Evolutionary conservation across 2,797 vertebrate species (phyloP), one percentile per base, ranked within the genome.

Genomic region (Ctenochaetus hawaiiensis): DNA sequence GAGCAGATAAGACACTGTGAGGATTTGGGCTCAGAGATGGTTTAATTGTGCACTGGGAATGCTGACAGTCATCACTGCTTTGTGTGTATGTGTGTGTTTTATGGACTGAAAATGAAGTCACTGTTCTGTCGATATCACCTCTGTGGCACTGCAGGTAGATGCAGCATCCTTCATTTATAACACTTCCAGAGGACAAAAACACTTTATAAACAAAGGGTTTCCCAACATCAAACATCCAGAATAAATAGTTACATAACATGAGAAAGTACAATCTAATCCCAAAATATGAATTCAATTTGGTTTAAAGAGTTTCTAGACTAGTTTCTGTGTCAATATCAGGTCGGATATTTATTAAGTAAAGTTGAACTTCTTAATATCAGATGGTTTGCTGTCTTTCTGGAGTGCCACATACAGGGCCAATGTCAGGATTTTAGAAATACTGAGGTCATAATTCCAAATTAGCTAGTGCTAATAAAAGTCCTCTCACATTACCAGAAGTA

Each of bases 1-100:
- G 77, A 73, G 13, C 51, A 60, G 76, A 75, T 73, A 44, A 61
- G 82, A 80, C 62, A 82, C 89, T 79, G 78, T 85, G 73, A 89
- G 22, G 68, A 76, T 63, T 59, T 30, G 58, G 63, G 52, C 61
- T 67, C 3, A 4, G 57, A 69, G 26, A 80, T 67, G 58, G 57
- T 78, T 75, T 57, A 48, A 52, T 10, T 62, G 76, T 79, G 82
- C 72, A 71, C 61, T 65, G 64, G 72, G 58, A 83, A 75, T 66
- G 62, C 60, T 67, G 74, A 72, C 11, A 37, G 81, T 81, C 62
- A 54, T 85, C 81, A 79, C 69, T 87, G 75, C 65, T 87, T 51
- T 61, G 53, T 82, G 67, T 76, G 65, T 70, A 49, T 52, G 58
- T 69, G 64, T 20, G 77, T 56, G 53, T 76, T 75, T 41, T 75